Conservation (phyloP, 2,888 invertebrate species). For the Tipula vernalis region DNA sequence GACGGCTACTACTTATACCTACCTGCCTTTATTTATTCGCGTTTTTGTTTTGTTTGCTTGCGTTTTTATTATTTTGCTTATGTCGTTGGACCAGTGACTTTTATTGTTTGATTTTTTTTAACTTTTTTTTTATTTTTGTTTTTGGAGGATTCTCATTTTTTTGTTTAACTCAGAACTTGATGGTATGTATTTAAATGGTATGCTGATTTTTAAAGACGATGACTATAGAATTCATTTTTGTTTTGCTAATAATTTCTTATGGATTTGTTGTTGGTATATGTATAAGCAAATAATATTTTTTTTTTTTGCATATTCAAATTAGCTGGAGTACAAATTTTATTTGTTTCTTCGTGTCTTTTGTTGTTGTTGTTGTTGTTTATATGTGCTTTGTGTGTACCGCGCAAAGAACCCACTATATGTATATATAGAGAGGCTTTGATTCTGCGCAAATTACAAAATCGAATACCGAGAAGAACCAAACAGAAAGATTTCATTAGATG, state of each 20-base stretch:
- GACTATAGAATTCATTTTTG: background rate
- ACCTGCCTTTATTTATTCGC: background rate
- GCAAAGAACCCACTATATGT: background rate
- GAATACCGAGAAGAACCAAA: background rate
- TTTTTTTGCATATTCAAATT: background rate
- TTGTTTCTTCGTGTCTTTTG: background rate
- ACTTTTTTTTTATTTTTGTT: background rate
- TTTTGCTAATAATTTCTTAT: background rate
- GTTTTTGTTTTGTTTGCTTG: background rate
- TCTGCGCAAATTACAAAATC: background rate
- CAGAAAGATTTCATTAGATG: background rate
- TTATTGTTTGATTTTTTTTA: background rate
- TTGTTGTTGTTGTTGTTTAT: background rate
- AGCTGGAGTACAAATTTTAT: background rate
- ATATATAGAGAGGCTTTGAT: background rate
- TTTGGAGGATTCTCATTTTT: background rate
- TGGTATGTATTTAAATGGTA: background rate
- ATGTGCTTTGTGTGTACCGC: background rate
- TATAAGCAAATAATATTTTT: background rate
- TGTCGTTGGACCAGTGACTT: background rate
- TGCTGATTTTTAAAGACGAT: background rate
- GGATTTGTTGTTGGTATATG: background rate
- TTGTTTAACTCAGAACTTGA: background rate
- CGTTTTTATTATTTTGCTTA: background rate
- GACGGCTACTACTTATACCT: background rate